Evolutionary conservation across 2,888 invertebrate genomes (phyloP).

Genomic region (Pheosia gnoma): DNA sequence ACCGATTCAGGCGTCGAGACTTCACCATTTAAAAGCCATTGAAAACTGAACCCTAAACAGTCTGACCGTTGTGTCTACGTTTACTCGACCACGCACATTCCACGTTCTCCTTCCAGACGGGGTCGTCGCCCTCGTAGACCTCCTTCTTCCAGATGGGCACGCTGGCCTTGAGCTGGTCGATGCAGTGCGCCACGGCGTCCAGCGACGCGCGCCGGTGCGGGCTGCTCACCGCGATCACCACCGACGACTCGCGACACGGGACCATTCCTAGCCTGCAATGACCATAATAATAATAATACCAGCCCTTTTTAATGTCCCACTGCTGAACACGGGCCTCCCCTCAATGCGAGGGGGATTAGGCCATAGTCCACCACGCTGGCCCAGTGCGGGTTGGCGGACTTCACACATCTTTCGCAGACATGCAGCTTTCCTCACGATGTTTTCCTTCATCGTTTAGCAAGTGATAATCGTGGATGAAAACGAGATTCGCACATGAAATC

Average conservation of each 20-base stretch:
- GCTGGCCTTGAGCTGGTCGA: conserved; percentile 92
- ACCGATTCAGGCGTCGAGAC: too few relatives aligned
- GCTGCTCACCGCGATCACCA: conserved; percentile 95
- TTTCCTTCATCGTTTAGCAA: too few relatives aligned
- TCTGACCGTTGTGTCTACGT: conserved; percentile 51
- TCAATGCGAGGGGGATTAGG: too few relatives aligned
- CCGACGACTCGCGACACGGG: conserved; percentile 93
- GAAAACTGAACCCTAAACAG: conserved; percentile 21
- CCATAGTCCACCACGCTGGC: too few relatives aligned
- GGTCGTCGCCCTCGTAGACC: conserved; percentile 86
- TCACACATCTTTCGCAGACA: too few relatives aligned
- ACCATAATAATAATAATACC: neutral
- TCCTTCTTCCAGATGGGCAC: conserved; percentile 99
- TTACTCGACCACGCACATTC: conserved; percentile 91
- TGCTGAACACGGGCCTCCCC: too few relatives aligned
- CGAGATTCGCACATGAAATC: too few relatives aligned
- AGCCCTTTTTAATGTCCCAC: too few relatives aligned
- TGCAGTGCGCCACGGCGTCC: conserved; percentile 91
- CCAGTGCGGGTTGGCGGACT: too few relatives aligned
- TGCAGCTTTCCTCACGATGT: too few relatives aligned
- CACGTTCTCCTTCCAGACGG: conserved; percentile 91
- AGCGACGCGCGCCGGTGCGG: conserved; percentile 93
- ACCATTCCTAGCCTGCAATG: conserved; percentile 89
- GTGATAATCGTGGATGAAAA: too few relatives aligned
- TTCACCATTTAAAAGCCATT: neutral